Evolutionary conservation across 2,113 vertebrate genomes (phyloP).

Genomic region (Cnemophilus loriae): DNA sequence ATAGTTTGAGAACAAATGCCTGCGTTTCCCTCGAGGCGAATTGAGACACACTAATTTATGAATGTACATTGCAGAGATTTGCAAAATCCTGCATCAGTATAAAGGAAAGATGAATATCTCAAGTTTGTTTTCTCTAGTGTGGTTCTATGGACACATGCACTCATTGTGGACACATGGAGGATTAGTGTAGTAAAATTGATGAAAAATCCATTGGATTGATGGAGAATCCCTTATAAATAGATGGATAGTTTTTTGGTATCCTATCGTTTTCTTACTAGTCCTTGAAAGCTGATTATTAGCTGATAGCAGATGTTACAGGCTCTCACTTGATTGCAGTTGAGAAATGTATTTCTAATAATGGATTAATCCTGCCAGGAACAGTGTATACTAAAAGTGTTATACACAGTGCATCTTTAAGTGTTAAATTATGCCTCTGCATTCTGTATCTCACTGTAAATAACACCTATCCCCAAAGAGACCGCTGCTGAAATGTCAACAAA

Average conservation of each 20-base stretch:
- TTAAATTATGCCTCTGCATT: neutral
- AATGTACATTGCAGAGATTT: neutral
- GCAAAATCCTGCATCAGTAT: neutral
- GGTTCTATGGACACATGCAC: neutral
- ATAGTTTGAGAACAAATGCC: neutral
- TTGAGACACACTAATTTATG: neutral
- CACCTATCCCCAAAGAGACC: neutral
- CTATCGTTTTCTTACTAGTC: neutral
- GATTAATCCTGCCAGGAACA: neutral
- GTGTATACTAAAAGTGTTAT: neutral
- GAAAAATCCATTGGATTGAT: neutral
- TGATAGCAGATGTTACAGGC: neutral
- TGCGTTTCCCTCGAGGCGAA: fast-evolving
- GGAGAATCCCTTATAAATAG: neutral
- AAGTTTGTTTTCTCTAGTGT: neutral
- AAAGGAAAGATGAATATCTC: neutral
- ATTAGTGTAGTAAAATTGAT: neutral
- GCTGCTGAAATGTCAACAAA: neutral
- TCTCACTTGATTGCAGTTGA: neutral
- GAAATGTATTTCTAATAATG: neutral
- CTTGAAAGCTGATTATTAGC: neutral
- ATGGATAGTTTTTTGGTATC: neutral
- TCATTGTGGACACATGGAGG: neutral
- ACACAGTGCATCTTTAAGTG: neutral
- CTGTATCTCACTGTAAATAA: neutral